Evolutionary conservation across 2,113 vertebrate genomes (phyloP).

Genomic region (Onychostoma macrolepis): DNA sequence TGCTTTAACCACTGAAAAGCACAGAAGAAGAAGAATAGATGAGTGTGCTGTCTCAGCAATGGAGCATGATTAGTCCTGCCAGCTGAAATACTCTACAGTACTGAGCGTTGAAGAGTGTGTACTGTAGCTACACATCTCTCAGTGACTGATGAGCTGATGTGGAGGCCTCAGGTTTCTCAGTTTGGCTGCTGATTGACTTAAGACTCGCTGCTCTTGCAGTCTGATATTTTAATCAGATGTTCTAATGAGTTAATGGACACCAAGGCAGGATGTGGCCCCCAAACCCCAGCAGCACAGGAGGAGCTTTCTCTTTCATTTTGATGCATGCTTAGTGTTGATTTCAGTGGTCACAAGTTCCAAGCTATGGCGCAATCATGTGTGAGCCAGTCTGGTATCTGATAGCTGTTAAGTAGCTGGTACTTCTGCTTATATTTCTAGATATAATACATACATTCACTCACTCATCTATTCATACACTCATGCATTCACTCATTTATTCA

Average conservation of each 20-base stretch:
- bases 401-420: not conserved
- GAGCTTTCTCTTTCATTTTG: conserved; percentile 25
- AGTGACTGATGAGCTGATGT: not conserved
- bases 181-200: not conserved
- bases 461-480: too few relatives aligned
- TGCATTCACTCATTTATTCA: too few relatives aligned
- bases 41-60: conserved; percentile 31
- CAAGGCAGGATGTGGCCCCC: not conserved
- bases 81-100: not conserved
- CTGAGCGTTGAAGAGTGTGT: not conserved
- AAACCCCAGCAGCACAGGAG: not conserved
- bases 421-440: too few relatives aligned
- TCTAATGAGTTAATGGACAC: conserved; percentile 32
- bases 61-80: conserved; percentile 27
- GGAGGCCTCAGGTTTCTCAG: not conserved
- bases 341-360: not conserved
- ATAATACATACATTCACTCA: too few relatives aligned
- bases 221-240: conserved; percentile 9
- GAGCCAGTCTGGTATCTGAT: not conserved
- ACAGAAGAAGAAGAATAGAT: conserved; percentile 27
- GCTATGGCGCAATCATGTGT: not conserved
- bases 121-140: not conserved
- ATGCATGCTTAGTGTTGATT: conserved; percentile 22
- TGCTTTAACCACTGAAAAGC: not conserved
- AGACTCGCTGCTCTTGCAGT: not conserved